Base-by-base conservation (phyloP, 2,888 invertebrate species). In the Drosophila helvetica region DNA sequence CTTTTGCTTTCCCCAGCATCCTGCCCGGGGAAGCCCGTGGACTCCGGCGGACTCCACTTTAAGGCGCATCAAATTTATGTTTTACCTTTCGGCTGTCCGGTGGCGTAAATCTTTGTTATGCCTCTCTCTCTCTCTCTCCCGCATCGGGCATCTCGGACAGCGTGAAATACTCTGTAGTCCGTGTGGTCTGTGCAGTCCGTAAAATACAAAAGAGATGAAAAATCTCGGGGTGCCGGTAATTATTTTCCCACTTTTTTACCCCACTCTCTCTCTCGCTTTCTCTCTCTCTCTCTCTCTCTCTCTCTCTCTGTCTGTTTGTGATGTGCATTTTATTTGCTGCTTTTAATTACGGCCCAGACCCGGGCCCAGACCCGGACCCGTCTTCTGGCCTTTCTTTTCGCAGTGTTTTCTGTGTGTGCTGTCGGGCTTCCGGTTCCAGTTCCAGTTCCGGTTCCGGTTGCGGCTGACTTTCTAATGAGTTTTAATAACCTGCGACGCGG, bases 31-130 rank as follows among this genome's bases (percentile, higher is more conserved):
- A 10, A 10, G 7, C n/a, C n/a, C 6, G 7, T 2, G 2, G 6
- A 6, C 38, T 7, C 7, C n/a, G 27, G 8, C 12, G 62, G 58
- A 22, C 27, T 27, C 27, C 54, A 79, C 71, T 71, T 77, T 75
- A 69, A 70, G 70, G 64, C 57, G 62, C 85, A 82, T 77, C 74
- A 79, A 85, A 80, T 82, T 79, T 87, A 78, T 80, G 82, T 75
- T 74, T 56, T 62, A 71, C 67, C 79, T 85, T 75, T 66, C 65
- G 75, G 59, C 75, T 56, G 68, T 38, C 38, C 38, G n/a, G 7
- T 38, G 72, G 68, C 80, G 86, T 86, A 85, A 85, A 86, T 85
- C 82, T 85, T 86, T 82, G 80, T 85, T 85, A 79, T 84, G 74
- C 61, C 60, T 48, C 27, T 27, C 27, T 33, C 15, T 18, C 27